phyloP scores from a whole-genome alignment of 2,888 invertebrate species.

The Amiota mariae region DNA sequence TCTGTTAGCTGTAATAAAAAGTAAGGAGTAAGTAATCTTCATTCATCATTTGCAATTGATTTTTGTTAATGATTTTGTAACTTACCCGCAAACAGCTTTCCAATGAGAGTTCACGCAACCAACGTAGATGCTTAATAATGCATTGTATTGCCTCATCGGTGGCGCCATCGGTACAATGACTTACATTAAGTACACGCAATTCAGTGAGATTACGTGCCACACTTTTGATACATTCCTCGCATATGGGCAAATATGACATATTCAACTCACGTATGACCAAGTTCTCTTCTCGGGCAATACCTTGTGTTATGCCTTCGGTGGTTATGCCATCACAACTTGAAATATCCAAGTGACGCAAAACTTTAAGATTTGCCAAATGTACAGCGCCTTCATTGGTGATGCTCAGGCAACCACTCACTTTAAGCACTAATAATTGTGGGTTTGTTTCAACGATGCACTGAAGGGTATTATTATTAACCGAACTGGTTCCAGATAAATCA shows the following conservation, averaged over 20 bases:
- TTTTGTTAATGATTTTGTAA: conserved; percentile 39
- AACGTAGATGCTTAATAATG: conserved; percentile 78
- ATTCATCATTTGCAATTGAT: background rate
- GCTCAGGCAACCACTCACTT: conserved; percentile 79
- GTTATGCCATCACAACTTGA: conserved; percentile 81
- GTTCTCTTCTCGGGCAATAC: conserved; percentile 76
- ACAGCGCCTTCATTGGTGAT: conserved; percentile 79
- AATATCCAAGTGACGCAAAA: conserved; percentile 78
- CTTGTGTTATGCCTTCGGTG: conserved; percentile 77
- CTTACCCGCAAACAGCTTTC: conserved; percentile 76
- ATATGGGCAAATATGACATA: conserved; percentile 78
- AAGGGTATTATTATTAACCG: conserved; percentile 80
- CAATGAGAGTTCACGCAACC: conserved; percentile 78
- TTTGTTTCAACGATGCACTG: conserved; percentile 77
- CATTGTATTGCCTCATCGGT: conserved; percentile 81
- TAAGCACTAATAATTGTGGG: conserved; percentile 77
- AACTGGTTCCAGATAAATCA: conserved; percentile 79
- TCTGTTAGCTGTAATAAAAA: conserved; percentile 75
- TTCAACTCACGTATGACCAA: conserved; percentile 75
- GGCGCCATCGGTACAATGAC: conserved; percentile 81
- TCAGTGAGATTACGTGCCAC: conserved; percentile 77
- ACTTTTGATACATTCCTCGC: conserved; percentile 78
- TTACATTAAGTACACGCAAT: conserved; percentile 78
- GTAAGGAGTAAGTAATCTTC: background rate
- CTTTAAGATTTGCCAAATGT: conserved; percentile 76